Evolutionary conservation across 2,797 vertebrate species (phyloP).

Genomic region (Eleutherodactylus coqui): DNA sequence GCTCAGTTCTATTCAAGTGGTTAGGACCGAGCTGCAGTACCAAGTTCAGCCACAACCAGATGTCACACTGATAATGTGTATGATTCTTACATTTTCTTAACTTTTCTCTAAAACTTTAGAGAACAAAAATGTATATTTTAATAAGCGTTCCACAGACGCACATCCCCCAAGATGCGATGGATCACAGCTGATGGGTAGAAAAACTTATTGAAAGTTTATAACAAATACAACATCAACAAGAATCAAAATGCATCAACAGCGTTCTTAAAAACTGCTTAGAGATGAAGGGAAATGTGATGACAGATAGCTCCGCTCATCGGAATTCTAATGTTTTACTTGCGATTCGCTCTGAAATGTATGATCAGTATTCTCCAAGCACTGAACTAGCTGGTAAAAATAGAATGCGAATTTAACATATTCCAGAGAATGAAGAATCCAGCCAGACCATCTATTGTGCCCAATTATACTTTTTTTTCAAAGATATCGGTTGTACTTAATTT

Average conservation of each 20-base stretch:
- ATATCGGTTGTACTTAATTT: constrained; percentile 1
- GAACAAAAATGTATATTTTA: not conserved
- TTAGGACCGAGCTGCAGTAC: no score
- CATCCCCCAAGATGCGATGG: not conserved
- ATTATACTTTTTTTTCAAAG: not conserved
- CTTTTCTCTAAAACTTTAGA: not conserved
- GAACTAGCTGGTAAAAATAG: not conserved
- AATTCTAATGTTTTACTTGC: constrained; percentile 34
- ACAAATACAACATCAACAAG: not conserved
- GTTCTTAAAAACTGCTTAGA: constrained; percentile 36
- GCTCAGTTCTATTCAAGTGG: no score
- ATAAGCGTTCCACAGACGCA: not conserved
- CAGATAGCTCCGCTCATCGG: not conserved
- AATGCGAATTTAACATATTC: constrained; percentile 14
- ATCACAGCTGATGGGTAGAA: not conserved
- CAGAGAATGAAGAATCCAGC: not conserved
- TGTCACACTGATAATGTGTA: not conserved
- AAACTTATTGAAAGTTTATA: not conserved
- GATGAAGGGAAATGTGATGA: constrained; percentile 27
- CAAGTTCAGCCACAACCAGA: not conserved
- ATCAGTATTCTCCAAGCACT: constrained; percentile 37
- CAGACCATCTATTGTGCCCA: not conserved
- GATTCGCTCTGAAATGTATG: constrained; percentile 10
- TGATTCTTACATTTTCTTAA: not conserved
- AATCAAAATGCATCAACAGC: constrained; percentile 37